A percentile compares a stretch with the other conserved stretches of the same genome.
Conservation (phyloP, 2,113 vertebrate genomes). For the Pygathrix nemaeus region DNA sequence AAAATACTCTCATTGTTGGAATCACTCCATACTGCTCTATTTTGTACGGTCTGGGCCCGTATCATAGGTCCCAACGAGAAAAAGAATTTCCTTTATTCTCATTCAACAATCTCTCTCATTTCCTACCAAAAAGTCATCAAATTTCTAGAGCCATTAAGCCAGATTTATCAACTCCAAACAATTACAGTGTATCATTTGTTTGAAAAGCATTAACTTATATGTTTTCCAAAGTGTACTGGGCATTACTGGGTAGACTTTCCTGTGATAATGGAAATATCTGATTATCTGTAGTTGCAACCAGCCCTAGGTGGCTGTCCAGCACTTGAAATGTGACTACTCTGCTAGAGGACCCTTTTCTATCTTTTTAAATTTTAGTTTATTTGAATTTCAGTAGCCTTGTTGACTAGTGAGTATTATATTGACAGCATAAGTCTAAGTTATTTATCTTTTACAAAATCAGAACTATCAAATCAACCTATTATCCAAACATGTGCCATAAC, state of each 20-base stretch:
- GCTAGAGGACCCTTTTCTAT: accelerated
- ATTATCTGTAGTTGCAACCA: background rate
- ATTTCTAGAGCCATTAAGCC: background rate
- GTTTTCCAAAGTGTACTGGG: background rate
- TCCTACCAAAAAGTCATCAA: background rate
- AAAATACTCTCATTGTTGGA: accelerated
- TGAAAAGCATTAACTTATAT: background rate
- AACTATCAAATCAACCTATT: background rate
- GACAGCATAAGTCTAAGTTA: background rate
- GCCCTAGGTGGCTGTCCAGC: no score
- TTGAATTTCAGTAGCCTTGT: background rate
- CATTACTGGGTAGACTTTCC: background rate
- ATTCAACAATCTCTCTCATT: no score
- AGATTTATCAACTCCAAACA: background rate
- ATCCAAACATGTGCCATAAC: no score
- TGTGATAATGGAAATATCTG: no score
- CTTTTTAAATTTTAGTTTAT: background rate
- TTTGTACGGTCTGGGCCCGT: accelerated
- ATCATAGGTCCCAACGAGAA: background rate
- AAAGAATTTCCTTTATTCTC: background rate
- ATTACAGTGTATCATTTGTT: background rate
- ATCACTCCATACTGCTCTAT: accelerated
- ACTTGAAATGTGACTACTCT: background rate
- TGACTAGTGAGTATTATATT: background rate
- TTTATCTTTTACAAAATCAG: background rate